Conservation (phyloP, 2,797 vertebrate genomes). For the Strix occidentalis region DNA sequence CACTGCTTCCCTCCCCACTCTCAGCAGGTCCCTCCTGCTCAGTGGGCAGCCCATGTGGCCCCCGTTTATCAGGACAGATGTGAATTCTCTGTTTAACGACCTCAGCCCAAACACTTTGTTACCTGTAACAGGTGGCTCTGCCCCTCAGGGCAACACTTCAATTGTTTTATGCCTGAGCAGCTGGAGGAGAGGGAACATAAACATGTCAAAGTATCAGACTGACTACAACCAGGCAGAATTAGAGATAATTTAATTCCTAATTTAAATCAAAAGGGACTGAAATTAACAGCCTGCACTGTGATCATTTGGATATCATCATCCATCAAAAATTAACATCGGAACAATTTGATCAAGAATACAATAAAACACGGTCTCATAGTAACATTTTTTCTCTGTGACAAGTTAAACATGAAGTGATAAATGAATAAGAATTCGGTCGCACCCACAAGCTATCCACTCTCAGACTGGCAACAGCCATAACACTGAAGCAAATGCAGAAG, state of each 20-base stretch:
- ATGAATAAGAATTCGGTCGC: not conserved
- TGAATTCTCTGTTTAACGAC: not conserved
- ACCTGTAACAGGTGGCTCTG: not conserved
- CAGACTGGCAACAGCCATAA: not conserved
- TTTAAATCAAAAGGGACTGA: not conserved
- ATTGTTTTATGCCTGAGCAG: not conserved
- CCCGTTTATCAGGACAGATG: not conserved
- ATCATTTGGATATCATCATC: not conserved
- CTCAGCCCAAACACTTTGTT: not conserved
- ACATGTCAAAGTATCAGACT: not conserved
- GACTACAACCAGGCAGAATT: not conserved
- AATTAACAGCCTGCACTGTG: not conserved
- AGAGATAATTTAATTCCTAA: not conserved
- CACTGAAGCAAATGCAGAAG: not conserved
- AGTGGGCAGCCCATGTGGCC: rapidly evolving
- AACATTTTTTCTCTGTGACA: not conserved
- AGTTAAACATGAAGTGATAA: not conserved
- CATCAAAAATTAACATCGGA: not conserved
- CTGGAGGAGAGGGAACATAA: not conserved
- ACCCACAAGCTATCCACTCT: not conserved
- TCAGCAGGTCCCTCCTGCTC: not conserved
- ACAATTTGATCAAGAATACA: not conserved
- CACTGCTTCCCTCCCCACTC: not conserved
- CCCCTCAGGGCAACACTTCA: not conserved
- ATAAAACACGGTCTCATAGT: not conserved